Base-by-base conservation (phyloP, 2,113 vertebrate species). In the Pelusios castaneus region DNA sequence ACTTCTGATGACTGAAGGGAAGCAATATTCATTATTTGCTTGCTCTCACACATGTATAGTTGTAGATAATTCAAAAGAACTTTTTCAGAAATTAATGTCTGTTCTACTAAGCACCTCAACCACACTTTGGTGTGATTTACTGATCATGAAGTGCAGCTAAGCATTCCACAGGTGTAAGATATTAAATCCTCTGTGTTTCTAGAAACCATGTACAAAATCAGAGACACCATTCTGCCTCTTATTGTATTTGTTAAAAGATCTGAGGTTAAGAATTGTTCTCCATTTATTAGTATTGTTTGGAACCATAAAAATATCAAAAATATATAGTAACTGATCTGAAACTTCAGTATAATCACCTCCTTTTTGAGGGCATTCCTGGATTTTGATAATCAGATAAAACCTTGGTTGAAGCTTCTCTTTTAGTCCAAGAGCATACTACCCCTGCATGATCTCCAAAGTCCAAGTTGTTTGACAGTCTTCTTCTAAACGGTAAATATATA, bases 351-450 rank as follows among this genome's bases (percentile, higher is more conserved):
- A 70, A 47, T 47, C 43, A 47, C 10, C 4, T 82, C 55, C 34
- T 12, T 41, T 24, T 70, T 70, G n/a, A 38, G 19, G 9, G 67
- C n/a, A 70, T 8, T 38, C 17, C 19, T 70, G 8, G n/a, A 70
- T 70, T 70, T 70, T 47, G 41, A 11, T 41, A 8, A 7, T 4
- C 58, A 51, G 27, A 29, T 47, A 60, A 82, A 12, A 79, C 6
- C 5, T 45, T 38, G 78, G 73, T 41, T 38, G 85, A 88, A 22
- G 2, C 27, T 78, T 14, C 21, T 54, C 78, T 80, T 49, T 60
- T 13, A 22, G 22, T 54, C 41, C 13, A 41, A 11, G 3, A 5
- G 60, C 8, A 5, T 1, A 1, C 1, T n/a, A 60, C 10, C 19
- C n/a, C 7, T 19, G 16, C n/a, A 70, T 22, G 16, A 38, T 70